Evolutionary conservation across 2,113 vertebrate species (phyloP).

Genomic region (Gymnorhina tibicen): DNA sequence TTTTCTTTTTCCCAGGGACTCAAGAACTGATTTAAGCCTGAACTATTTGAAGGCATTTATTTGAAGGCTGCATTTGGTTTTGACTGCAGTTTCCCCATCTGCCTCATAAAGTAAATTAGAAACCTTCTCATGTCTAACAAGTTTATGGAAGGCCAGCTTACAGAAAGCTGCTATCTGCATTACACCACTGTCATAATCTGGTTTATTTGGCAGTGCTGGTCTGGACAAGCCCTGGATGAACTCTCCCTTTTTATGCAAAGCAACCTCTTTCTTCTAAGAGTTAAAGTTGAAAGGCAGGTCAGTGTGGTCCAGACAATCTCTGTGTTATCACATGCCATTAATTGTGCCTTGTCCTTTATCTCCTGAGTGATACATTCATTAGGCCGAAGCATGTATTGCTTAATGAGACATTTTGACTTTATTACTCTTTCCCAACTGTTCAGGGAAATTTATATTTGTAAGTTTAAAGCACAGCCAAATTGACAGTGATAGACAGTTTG

Average conservation of each 20-base stretch:
- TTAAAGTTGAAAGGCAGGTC: not conserved
- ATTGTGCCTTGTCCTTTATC: constrained; percentile 14
- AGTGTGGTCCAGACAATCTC: not conserved
- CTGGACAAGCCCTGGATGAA: not conserved
- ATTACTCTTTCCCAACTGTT: constrained; percentile 34
- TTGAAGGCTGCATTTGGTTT: not conserved
- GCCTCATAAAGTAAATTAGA: not conserved
- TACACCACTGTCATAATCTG: not conserved
- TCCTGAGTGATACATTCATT: not conserved
- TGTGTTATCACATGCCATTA: not conserved
- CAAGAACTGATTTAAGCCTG: not conserved
- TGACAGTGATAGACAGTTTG: constrained; percentile 36
- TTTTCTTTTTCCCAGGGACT: not conserved
- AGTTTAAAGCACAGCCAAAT: constrained; percentile 39
- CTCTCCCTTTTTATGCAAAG: not conserved
- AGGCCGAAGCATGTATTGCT: not conserved
- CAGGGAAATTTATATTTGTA: constrained; percentile 42
- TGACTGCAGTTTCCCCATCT: not conserved
- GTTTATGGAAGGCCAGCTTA: not conserved
- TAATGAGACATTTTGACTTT: constrained; percentile 47
- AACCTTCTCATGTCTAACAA: not conserved
- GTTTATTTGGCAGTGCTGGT: not conserved
- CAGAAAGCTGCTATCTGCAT: not conserved
- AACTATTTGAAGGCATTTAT: not conserved
- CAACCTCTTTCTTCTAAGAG: not conserved